Percentiles rank a stretch among this genome's conserved stretches.
These are phyloP conservation scores for Drosophila bifasciata DNA, from an alignment of 1,140 invertebrate species.

Conservation along the genomic window DNA sequence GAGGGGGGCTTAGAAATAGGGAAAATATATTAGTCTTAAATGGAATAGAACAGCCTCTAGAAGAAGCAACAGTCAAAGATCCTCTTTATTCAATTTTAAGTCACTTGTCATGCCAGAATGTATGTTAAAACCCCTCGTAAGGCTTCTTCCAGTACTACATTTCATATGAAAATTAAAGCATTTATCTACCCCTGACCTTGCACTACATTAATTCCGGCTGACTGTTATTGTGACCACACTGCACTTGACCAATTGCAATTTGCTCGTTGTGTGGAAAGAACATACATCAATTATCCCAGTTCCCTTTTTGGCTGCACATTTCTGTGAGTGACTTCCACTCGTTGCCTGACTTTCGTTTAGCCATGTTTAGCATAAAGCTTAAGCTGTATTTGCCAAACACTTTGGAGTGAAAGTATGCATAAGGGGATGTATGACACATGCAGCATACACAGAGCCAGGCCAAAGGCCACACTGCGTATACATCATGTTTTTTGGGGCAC, in stretches of 20 bases:
- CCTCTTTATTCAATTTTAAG: no score
- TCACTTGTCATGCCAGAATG: no score
- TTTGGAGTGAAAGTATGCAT: conserved; percentile 1
- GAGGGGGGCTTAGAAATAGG: neutral
- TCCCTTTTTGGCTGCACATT: neutral
- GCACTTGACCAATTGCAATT: conserved; percentile 3
- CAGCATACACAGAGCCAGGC: conserved; percentile 36
- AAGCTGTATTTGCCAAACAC: conserved; percentile 4
- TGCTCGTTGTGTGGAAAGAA: neutral
- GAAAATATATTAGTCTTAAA: no score
- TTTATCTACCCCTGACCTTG: no score
- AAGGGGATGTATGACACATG: no score
- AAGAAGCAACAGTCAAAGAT: no score
- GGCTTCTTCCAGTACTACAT: no score
- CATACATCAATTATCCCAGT: conserved; percentile 29
- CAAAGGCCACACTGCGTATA: conserved; percentile 48
- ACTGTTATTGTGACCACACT: neutral
- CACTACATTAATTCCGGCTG: neutral
- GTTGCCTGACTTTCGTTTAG: neutral
- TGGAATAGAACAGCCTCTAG: no score
- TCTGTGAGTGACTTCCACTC: neutral
- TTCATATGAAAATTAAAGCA: no score
- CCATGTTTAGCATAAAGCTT: conserved; percentile 22
- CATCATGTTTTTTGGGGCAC: conserved; percentile 35
- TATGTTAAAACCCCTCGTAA: no score